Percentiles rank a stretch among this genome's conserved stretches.
phyloP scores from a whole-genome alignment of 2,888 invertebrate genomes.

The Lasioglossum zephyrum region DNA sequence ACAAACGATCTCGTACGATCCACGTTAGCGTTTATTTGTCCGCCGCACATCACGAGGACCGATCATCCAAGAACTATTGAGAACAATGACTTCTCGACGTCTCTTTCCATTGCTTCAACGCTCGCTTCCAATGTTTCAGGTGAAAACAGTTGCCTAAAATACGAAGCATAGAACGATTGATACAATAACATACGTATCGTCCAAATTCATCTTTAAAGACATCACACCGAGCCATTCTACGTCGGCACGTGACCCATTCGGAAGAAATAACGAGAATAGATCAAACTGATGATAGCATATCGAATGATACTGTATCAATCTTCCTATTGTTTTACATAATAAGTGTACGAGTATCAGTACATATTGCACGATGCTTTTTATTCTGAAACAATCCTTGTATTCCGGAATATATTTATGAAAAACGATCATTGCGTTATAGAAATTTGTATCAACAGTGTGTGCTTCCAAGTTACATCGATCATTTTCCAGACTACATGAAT shows the following conservation, averaged over 20 bases:
- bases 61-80: conserved; percentile 68
- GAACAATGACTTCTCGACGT: conserved; percentile 69
- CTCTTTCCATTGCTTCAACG: conserved; percentile 73
- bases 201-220: background rate
- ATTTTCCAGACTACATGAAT: background rate
- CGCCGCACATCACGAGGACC: conserved; percentile 63
- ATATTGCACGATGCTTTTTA: background rate
- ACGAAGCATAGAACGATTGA: conserved; percentile 34
- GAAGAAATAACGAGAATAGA: background rate
- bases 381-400: background rate
- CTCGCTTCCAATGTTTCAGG: conserved; percentile 73
- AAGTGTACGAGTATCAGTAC: background rate
- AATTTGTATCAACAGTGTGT: background rate
- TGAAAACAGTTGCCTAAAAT: conserved; percentile 50
- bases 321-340: background rate
- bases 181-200: conserved; percentile 21
- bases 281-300: background rate
- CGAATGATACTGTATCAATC: conserved; percentile 34
- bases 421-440: background rate
- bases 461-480: background rate
- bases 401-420: background rate
- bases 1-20: conserved; percentile 68
- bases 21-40: conserved; percentile 63
- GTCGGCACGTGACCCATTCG: background rate
- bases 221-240: background rate